Evolutionary conservation across 2,888 invertebrate species (phyloP).

Genomic region (Lydus trimaculatus): DNA sequence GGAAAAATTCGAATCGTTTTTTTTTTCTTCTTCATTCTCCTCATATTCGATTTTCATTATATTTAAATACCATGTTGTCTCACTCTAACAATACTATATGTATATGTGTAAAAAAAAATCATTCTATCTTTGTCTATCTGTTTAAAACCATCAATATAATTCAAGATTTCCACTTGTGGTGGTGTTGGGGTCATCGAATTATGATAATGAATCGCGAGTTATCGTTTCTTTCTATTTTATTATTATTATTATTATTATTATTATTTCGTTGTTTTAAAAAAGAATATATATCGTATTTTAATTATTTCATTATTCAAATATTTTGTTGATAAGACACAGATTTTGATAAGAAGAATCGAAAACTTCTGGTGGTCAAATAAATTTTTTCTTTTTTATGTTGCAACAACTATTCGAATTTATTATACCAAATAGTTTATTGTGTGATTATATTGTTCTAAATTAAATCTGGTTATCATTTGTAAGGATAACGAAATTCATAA

Average conservation of each 20-base stretch:
- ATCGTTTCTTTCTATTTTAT: constrained; percentile 20
- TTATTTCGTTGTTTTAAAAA: neutral
- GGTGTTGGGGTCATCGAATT: constrained; percentile 31
- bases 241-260: too few species aligned
- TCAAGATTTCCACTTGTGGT: constrained; percentile 26
- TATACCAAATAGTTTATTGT: neutral
- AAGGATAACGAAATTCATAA: neutral
- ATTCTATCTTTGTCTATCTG: neutral
- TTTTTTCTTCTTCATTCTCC: too few species aligned
- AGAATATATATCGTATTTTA: neutral
- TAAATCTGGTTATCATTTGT: neutral
- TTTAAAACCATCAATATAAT: neutral
- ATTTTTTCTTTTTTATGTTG: too few species aligned
- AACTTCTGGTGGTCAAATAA: too few species aligned
- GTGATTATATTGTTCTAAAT: constrained; percentile 4
- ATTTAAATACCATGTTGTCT: neutral
- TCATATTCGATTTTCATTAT: too few species aligned
- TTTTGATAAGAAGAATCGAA: too few species aligned
- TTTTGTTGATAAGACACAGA: too few species aligned
- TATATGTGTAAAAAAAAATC: neutral
- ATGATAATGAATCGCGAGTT: constrained; percentile 30
- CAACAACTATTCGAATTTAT: too few species aligned
- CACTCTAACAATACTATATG: neutral
- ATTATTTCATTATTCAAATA: neutral
- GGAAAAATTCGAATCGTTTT: neutral